These are phyloP conservation scores for Ramphastos sulfuratus DNA, from an alignment of 2,113 vertebrate species.

Conservation along the genomic window DNA sequence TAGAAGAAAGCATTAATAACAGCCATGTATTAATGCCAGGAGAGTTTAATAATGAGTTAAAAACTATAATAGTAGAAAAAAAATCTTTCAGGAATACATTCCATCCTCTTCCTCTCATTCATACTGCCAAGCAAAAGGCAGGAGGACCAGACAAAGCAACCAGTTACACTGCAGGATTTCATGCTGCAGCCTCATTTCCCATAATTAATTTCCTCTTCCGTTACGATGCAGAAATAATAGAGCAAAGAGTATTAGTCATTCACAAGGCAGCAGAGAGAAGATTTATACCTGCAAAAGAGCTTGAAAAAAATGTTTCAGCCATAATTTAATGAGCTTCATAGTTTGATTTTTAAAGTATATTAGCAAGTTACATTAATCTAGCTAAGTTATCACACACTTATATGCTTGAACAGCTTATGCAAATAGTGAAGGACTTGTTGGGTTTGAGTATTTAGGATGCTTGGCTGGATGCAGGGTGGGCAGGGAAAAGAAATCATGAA, in stretches of 20 bases:
- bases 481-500: neutral
- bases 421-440: neutral
- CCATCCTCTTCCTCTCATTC: neutral
- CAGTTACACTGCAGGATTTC: neutral
- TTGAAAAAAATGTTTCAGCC: neutral
- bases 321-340: neutral
- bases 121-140: neutral
- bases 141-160: neutral
- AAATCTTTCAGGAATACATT: neutral
- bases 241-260: neutral
- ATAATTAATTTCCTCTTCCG: neutral
- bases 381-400: neutral
- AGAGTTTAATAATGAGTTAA: neutral
- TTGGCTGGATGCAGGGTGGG: neutral
- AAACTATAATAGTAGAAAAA: neutral
- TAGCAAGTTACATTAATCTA: neutral
- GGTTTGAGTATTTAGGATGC: neutral
- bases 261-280: neutral
- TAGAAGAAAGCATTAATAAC: neutral
- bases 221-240: neutral
- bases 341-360: neutral
- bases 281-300: neutral
- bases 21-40: neutral
- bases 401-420: neutral
- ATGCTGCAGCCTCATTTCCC: neutral